Percentiles rank a stretch among this genome's conserved stretches.
Evolutionary conservation across 1,140 invertebrate species (phyloP).

Genomic region (Holotrichia oblita): DNA sequence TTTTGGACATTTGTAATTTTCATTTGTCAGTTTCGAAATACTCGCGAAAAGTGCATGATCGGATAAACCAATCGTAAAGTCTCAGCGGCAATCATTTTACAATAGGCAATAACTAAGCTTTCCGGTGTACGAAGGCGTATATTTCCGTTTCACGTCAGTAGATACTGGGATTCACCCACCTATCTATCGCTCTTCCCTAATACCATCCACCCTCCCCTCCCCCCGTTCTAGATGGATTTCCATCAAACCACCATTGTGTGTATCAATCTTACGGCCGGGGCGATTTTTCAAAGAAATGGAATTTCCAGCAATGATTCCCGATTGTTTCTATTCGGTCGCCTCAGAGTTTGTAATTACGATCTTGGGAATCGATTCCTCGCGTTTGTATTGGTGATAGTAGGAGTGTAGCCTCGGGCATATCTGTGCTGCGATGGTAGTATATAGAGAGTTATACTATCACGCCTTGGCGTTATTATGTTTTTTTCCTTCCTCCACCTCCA

Average conservation of each 20-base stretch:
- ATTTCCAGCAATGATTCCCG: background rate
- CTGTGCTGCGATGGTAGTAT: background rate
- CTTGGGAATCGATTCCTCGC: background rate
- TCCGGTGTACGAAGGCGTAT: background rate
- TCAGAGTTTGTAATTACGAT: background rate
- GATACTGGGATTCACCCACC: no score
- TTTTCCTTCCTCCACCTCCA: background rate
- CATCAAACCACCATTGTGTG: background rate
- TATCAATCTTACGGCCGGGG: background rate
- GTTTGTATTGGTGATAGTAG: background rate
- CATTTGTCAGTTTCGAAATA: no score
- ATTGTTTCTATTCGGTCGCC: conserved; percentile 2
- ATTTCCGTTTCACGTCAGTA: background rate
- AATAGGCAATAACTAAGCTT: conserved; percentile 12
- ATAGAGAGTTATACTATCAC: background rate
- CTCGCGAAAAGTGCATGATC: no score
- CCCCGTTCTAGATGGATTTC: background rate
- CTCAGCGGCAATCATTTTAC: conserved; percentile 5
- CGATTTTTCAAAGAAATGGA: conserved; percentile 11
- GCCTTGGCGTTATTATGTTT: background rate
- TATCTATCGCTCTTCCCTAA: no score
- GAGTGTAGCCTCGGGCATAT: background rate
- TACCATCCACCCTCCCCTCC: no score
- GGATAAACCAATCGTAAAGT: background rate
- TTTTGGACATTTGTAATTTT: no score